Conservation (phyloP, 2,113 vertebrate species). For the Brachionichthys hirsutus region DNA sequence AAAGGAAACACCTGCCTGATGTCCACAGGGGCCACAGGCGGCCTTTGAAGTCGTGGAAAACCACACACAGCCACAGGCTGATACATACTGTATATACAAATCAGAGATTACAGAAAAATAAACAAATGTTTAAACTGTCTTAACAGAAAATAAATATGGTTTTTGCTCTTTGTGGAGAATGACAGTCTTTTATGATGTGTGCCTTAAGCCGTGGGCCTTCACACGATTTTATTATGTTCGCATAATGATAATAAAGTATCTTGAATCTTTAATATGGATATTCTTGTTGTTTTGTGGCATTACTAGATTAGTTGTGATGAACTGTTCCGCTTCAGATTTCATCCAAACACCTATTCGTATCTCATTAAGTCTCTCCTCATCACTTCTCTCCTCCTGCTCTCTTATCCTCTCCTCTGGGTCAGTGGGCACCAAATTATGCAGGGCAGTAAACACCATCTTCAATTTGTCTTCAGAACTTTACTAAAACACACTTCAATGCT, state of each 20-base stretch:
- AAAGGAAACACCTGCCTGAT: slow-evolving; percentile 60
- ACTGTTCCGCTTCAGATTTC: neutral
- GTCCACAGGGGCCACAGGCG: slow-evolving; percentile 36
- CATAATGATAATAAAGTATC: no score
- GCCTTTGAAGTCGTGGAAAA: slow-evolving; percentile 61
- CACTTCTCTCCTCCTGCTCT: slow-evolving; percentile 17
- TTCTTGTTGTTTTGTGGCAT: no score
- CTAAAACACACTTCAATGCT: slow-evolving; percentile 53
- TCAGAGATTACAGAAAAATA: no score
- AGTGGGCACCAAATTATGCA: slow-evolving; percentile 21
- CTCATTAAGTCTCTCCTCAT: slow-evolving; percentile 20
- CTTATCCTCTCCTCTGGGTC: slow-evolving; percentile 20
- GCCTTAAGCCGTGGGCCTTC: no score
- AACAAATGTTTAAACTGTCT: no score
- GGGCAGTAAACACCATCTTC: slow-evolving; percentile 31
- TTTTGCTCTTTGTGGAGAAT: no score
- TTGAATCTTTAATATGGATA: no score
- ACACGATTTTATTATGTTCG: no score
- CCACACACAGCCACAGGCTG: slow-evolving; percentile 39
- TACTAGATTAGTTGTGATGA: neutral
- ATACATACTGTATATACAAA: slow-evolving; percentile 49
- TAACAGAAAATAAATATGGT: no score
- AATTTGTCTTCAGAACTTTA: slow-evolving; percentile 52
- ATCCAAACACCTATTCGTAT: slow-evolving; percentile 21
- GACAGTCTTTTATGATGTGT: no score